phyloP scores from a whole-genome alignment of 2,888 invertebrate species.

The Mythimna impura region DNA sequence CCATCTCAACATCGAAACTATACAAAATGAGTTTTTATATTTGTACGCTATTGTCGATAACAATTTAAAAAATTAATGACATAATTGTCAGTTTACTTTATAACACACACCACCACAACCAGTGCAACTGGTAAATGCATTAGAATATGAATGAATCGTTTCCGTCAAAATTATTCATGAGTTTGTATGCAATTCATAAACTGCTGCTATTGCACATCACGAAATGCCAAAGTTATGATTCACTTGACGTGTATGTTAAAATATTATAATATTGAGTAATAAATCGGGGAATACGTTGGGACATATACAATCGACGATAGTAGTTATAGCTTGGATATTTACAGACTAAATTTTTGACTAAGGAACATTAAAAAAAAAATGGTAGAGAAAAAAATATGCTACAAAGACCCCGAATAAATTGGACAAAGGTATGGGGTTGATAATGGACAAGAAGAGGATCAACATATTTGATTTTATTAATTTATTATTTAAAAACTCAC shows the following conservation, averaged over 20 bases:
- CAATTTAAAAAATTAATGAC: too few species aligned
- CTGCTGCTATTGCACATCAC: constrained; percentile 8
- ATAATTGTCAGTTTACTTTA: too few species aligned
- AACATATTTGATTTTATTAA: neutral
- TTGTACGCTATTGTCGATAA: too few species aligned
- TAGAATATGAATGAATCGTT: constrained; percentile 13
- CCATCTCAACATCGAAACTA: too few species aligned
- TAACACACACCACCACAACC: neutral
- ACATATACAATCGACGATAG: neutral
- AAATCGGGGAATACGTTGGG: neutral
- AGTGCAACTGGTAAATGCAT: neutral
- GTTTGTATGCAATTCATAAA: constrained; percentile 5
- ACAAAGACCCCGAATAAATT: neutral
- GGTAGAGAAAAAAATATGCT: neutral
- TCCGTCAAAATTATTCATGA: constrained; percentile 9
- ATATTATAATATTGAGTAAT: constrained; percentile 3
- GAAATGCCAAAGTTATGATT: constrained; percentile 19
- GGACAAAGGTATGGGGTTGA: too few species aligned
- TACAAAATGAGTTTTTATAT: too few species aligned
- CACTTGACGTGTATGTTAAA: constrained; percentile 2
- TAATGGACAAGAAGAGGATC: too few species aligned
- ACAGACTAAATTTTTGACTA: neutral
- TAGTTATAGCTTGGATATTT: neutral
- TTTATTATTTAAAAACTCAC: neutral
- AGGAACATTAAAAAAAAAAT: neutral